Base-by-base conservation (phyloP, 2,113 vertebrate species). In the Vanacampus margaritifer region DNA sequence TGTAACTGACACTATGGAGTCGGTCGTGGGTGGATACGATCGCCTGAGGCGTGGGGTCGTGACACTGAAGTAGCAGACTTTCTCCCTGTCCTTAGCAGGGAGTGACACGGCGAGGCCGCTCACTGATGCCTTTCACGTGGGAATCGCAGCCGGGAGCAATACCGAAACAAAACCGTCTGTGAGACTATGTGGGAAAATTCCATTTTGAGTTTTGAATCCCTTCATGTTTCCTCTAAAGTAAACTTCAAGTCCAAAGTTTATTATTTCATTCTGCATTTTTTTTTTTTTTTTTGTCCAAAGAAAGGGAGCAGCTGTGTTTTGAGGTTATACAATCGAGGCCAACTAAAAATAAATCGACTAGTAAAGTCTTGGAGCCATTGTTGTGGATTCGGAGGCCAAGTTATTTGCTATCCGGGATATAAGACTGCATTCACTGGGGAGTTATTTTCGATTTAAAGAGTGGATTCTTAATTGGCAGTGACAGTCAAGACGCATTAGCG, bases 61-160 rank as follows among this genome's bases (percentile, higher is more conserved):
- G 92, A 93, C 94, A 93, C 72, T 88, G 79, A 88, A 92, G 95
- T 95, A 93, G 93, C 92, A 87, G 77, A 81, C 86, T 26, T 57
- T 57, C 59, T 87, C 88, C 89, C 84, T 90, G 90, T 79, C 90
- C 91, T 91, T 86, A 86, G 82, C 16, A 71, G 84, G 95, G 94
- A 98, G 93, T 96, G 95, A 94, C 95, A 95, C 92, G 83, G 89
- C 89, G 90, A 94, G 93, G 93, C 93, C 93, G 92, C 85, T 88
- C 84, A 84, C 84, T 90, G 92, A 93, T 94, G 94, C 13, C 89
- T 88, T 98, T 96, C 94, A 95, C 93, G 79, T 95, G 95, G 95
- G 95, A 96, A 96, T 95, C 93, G 92, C 92, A 94, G 94, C 92
- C 96, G 95, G 93, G 87, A 92, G 90, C 90, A 89, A 91, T 89